These are phyloP conservation scores for Lepidocyrtinus sp. DNA, from an alignment of 2,888 invertebrate genomes.

Conservation along the genomic window DNA sequence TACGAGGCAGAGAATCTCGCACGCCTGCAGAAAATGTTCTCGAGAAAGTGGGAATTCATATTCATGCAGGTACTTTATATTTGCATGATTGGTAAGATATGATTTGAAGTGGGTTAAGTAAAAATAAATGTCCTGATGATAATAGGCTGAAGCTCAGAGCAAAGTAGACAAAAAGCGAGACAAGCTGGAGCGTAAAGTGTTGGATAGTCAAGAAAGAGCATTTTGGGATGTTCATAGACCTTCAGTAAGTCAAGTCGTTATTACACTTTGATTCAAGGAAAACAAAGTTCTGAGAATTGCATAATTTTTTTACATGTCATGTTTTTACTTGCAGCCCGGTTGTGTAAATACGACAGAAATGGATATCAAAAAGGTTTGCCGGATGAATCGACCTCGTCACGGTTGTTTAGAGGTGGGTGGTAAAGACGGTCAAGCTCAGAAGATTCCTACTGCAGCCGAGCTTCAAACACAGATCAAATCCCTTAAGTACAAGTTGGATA, in stretches of 20 bases:
- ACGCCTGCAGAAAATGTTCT: conserved; percentile 98
- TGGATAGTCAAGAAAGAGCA: conserved; percentile 98
- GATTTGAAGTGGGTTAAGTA: neutral
- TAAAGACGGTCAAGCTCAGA: conserved; percentile 71
- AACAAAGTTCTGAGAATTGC: neutral
- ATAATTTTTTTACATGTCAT: neutral
- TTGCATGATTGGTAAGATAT: too few species aligned
- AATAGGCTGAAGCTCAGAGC: conserved; percentile 85
- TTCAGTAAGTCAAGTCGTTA: conserved; percentile 79
- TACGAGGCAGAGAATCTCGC: conserved; percentile 99
- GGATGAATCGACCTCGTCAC: conserved; percentile 73
- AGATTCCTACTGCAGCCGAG: conserved; percentile 74
- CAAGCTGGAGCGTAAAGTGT: conserved; percentile 96
- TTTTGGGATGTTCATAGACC: conserved; percentile 99
- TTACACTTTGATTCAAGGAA: neutral
- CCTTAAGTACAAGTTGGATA: conserved; percentile 77
- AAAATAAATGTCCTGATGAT: neutral
- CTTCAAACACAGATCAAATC: conserved; percentile 76
- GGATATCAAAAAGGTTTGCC: conserved; percentile 95
- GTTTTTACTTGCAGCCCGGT: conserved; percentile 82
- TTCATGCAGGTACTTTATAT: conserved; percentile 86
- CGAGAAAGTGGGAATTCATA: conserved; percentile 99
- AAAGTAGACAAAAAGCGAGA: conserved; percentile 99
- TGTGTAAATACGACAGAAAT: conserved; percentile 99
- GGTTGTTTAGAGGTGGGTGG: conserved; percentile 54